Evolutionary conservation across 2,888 invertebrate species (phyloP).

Genomic region (Mesorhabditis sp.): DNA sequence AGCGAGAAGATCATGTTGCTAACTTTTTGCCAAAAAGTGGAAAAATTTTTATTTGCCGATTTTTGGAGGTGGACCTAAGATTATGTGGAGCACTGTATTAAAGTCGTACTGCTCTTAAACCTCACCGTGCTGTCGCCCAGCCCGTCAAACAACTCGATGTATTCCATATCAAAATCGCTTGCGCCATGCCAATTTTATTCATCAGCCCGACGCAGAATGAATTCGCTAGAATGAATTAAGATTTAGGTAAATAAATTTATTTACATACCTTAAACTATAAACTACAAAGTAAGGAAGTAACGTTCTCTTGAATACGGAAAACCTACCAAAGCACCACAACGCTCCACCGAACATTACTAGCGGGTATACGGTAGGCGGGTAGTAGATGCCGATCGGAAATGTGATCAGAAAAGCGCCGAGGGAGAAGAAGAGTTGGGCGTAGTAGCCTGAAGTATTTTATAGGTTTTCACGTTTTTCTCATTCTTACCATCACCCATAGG

Average conservation of each 20-base stretch:
- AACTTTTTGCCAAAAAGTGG: too few relatives aligned
- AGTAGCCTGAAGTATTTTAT: constrained; percentile 58
- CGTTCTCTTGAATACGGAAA: background rate
- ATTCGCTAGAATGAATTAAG: constrained; percentile 57
- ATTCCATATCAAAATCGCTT: constrained; percentile 62
- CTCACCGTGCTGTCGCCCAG: constrained; percentile 60
- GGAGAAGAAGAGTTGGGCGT: constrained; percentile 62
- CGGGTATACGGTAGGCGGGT: constrained; percentile 59
- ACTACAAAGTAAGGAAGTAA: background rate
- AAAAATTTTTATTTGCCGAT: too few relatives aligned
- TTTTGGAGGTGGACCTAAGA: too few relatives aligned
- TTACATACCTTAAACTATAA: background rate
- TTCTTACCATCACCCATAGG: constrained; percentile 40
- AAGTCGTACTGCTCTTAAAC: too few relatives aligned
- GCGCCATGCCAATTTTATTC: constrained; percentile 60
- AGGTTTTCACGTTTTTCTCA: background rate
- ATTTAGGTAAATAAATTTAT: constrained; percentile 8
- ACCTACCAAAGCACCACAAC: constrained; percentile 61
- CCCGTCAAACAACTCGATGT: constrained; percentile 60
- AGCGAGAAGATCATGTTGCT: too few relatives aligned
- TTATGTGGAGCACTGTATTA: too few relatives aligned
- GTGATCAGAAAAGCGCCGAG: constrained; percentile 59
- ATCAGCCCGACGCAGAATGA: constrained; percentile 61
- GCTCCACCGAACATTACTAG: constrained; percentile 62
- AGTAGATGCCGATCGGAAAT: constrained; percentile 53